Conservation (phyloP, 2,888 invertebrate genomes). For the Acronicta aceris region DNA sequence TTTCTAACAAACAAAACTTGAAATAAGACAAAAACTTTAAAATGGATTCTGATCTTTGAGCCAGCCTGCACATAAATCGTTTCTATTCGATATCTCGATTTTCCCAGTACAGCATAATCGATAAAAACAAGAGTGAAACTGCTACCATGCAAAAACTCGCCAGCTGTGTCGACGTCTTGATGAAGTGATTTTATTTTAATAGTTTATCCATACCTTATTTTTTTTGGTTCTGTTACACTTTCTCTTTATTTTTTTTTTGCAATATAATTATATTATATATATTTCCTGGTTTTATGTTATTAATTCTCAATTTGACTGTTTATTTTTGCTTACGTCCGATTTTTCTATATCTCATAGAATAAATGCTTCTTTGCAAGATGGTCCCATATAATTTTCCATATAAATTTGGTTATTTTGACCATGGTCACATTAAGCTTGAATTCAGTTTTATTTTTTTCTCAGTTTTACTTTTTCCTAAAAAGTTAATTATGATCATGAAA, state of each 20-base stretch:
- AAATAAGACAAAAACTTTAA: slow-evolving; percentile 13
- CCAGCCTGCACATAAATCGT: slow-evolving; percentile 12
- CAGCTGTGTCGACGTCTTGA: slow-evolving; percentile 7
- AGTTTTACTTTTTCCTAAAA: no score
- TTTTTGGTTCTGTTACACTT: slow-evolving; percentile 19
- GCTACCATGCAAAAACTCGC: slow-evolving; percentile 31
- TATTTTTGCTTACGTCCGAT: no score
- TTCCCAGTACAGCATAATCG: slow-evolving; percentile 17
- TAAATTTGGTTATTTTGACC: no score
- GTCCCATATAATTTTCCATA: no score
- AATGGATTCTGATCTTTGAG: slow-evolving; percentile 17
- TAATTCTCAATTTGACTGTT: no score
- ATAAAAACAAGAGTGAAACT: slow-evolving; percentile 38
- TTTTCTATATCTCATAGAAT: no score
- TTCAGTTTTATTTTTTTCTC: no score
- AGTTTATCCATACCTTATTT: slow-evolving; percentile 6
- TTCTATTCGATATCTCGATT: slow-evolving; percentile 20
- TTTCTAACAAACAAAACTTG: slow-evolving; percentile 9
- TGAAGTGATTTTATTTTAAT: slow-evolving; percentile 25
- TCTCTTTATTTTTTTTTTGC: slow-evolving; percentile 15
- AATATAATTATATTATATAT: no score
- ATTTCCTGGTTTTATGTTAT: no score
- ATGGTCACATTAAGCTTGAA: no score
- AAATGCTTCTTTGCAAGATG: no score
- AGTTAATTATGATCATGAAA: no score